Evolutionary conservation across 92 coral and sea anemone genomes (phyloP).

Genomic region (Nematostella vectensis): DNA sequence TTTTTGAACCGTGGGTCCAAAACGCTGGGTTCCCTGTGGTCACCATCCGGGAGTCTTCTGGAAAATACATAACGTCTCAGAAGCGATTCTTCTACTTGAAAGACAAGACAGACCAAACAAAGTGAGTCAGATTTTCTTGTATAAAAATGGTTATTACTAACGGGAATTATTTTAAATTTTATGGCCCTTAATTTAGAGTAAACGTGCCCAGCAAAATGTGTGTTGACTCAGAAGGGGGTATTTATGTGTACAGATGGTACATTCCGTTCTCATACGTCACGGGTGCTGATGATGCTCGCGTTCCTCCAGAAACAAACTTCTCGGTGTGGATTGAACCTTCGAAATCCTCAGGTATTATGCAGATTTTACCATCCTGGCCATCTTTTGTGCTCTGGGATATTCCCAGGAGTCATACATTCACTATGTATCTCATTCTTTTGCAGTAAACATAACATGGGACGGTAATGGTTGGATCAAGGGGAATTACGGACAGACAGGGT

Average conservation of each 20-base stretch:
- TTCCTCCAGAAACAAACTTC: neutral
- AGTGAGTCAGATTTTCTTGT: neutral
- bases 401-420: no score
- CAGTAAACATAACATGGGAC: conserved; percentile 46
- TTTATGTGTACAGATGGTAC: conserved; percentile 78
- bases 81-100: conserved; percentile 60
- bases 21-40: conserved; percentile 69
- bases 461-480: conserved; percentile 83
- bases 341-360: neutral
- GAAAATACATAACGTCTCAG: conserved; percentile 36
- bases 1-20: conserved; percentile 73
- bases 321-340: neutral
- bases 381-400: no score
- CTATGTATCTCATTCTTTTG: no score
- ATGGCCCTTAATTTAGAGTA: no score
- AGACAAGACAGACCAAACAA: neutral
- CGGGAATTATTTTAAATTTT: no score
- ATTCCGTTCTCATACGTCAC: conserved; percentile 65
- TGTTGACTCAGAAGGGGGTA: no score
- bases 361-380: no score
- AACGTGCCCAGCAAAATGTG: no score
- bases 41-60: conserved; percentile 18
- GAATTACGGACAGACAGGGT: conserved; percentile 49
- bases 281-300: neutral
- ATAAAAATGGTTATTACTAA: no score